Base-by-base conservation (phyloP, 2,797 vertebrate species). In the Parambassis ranga region DNA sequence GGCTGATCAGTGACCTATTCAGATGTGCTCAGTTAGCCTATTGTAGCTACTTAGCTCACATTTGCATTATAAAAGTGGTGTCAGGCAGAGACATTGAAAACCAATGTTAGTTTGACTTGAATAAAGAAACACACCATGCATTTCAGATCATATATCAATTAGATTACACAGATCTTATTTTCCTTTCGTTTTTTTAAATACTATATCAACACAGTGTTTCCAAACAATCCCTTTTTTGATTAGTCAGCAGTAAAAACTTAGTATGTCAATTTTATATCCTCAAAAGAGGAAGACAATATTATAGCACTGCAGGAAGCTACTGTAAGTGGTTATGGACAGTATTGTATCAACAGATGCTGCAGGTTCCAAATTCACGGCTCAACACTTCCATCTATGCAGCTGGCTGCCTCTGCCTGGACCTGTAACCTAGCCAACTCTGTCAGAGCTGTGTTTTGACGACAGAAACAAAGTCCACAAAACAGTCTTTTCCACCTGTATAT, bases 1-100 rank as follows among this genome's bases (percentile, higher is more conserved):
- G 42, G 47, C 35, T 59, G 64, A 63, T 81, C 28, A 68, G 26
- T 71, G 47, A 75, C 53, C 57, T 60, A 57, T 66, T 74, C 44
- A 68, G 43, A 65, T 39, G 42, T 1, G n/a, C 42, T 78, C 39
- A 39, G 41, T 55, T 39, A 24, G 57, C 32, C 51, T 53, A 18
- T 67, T 71, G 32, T 66, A 14, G 55, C 53, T 55, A 43, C 31
- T 16, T 28, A 13, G 51, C 41, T 22, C 1, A 19, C 43, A 66
- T 68, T 81, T 62, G 41, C 60, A 62, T 65, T 41, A 74, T 48
- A 73, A 75, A 64, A 60, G 52, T 23, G 43, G 27, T 38, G 38
- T 75, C 60, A 22, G 59, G 38, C 58, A 20, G 65, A 58, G 35
- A 42, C 28, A n/a, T 51, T 55, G 36, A 49, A 61, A 64, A 33